Conservation (phyloP, 2,113 vertebrate species). For the Chunga burmeisteri region DNA sequence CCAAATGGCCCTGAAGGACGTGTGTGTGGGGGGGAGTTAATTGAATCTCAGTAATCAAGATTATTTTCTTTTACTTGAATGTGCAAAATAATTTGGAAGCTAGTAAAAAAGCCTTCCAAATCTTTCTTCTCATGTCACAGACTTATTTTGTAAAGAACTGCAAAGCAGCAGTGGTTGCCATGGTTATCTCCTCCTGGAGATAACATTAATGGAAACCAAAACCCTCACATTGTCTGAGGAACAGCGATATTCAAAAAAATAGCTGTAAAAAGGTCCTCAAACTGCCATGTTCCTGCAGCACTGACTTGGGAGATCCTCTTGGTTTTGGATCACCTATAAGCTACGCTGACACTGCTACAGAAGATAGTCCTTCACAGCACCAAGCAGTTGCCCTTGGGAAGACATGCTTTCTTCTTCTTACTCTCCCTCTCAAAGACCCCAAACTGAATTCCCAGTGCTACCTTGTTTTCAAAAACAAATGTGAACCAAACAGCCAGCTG, state of each 20-base stretch:
- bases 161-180: conserved; percentile 31
- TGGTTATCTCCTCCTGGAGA: conserved; percentile 36
- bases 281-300: background rate
- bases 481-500: background rate
- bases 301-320: background rate
- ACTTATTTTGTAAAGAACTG: background rate
- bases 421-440: background rate
- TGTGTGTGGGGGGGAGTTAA: background rate
- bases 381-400: background rate
- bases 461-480: background rate
- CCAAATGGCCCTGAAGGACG: background rate
- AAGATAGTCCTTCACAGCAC: background rate
- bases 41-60: background rate
- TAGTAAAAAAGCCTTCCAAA: background rate
- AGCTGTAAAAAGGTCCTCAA: background rate
- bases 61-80: background rate
- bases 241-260: background rate
- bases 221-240: background rate
- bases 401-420: background rate
- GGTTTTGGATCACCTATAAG: background rate
- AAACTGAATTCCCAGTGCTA: background rate
- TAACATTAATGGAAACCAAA: conserved; percentile 25
- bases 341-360: background rate
- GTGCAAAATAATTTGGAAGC: background rate
- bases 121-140: background rate